These are phyloP conservation scores for Porites rus DNA, from an alignment of 92 coral and sea anemone species.

Conservation along the genomic window DNA sequence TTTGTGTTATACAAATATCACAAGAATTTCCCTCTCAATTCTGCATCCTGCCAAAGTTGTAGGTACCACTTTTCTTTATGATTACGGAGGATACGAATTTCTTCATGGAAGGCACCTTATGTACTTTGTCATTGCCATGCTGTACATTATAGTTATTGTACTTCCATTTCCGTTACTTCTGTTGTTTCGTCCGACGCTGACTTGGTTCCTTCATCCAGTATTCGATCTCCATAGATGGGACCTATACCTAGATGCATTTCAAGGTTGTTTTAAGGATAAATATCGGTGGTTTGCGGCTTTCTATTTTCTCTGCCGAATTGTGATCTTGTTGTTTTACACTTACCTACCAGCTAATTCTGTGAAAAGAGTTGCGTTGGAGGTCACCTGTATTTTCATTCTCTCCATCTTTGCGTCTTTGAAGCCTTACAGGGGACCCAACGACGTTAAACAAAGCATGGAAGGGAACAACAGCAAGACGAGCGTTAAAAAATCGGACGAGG, in stretches of 20 bases:
- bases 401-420: conserved; percentile 69
- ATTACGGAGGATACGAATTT: conserved; percentile 73
- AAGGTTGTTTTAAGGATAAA: conserved; percentile 88
- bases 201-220: conserved; percentile 72
- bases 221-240: conserved; percentile 77
- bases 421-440: conserved; percentile 76
- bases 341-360: conserved; percentile 58
- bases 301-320: conserved; percentile 86
- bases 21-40: conserved; percentile 79
- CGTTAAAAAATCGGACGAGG: too few species aligned
- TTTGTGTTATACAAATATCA: conserved; percentile 88
- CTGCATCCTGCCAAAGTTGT: conserved; percentile 67
- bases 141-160: conserved; percentile 73
- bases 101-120: conserved; percentile 76
- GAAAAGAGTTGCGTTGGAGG: conserved; percentile 67
- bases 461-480: too few species aligned
- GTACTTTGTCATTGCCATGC: conserved; percentile 75
- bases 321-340: conserved; percentile 52
- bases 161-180: conserved; percentile 88
- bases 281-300: conserved; percentile 99
- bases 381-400: conserved; percentile 72
- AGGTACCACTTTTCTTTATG: conserved; percentile 57
- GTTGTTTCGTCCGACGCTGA: conserved; percentile 81
- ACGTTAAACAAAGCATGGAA: background rate
- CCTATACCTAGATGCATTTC: conserved; percentile 87